Evolutionary conservation across 2,888 invertebrate species (phyloP), one percentile per base, ranked within the genome.

Genomic region (Pilophorus perplexus): DNA sequence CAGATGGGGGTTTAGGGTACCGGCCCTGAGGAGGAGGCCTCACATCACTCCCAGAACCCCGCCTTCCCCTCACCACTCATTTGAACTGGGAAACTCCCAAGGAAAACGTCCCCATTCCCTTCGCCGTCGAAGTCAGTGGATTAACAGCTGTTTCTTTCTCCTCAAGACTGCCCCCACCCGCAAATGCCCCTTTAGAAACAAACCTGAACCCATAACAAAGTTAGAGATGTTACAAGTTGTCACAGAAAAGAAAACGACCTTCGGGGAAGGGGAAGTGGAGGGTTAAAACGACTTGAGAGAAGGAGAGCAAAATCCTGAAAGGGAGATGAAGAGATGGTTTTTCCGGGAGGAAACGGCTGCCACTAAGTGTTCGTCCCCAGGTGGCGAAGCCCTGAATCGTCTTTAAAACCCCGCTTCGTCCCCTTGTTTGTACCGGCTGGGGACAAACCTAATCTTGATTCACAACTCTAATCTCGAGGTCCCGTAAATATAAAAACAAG

Each of bases 381-480:
- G 65, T 65, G 65, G 33, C 23, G 38, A 20, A 42, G 27, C 23
- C 42, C 12, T 40, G 55, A 28, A 55, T 59, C 42, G 42, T 42
- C 59, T 42, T 23, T 23, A 33, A 42, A 55, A 42, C 22, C 42
- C 55, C 12, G 33, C 33, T 33, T 33, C 33, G 33, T 52, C 18
- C 52, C 28, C 28, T 52, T 28, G 25, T 28, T 25, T 52, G 23
- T n/a, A 10, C 5, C 23, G 23, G 23, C 1, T 28, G 33, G 16
- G 33, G 42, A 62, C 62, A 64, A 64, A 55, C 55, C 44, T 66
- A 66, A 66, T 66, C 66, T 57, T 66, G 66, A 66, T 66, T 46
- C 57, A 66, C 46, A 46, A 40, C 66, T 57, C 44, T 66, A 66
- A 66, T 66, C 66, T 66, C 46, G 18, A 66, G 25, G 18, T 55